These are phyloP conservation scores for Spicauda simplicius DNA, from an alignment of 2,888 invertebrate genomes.

Conservation along the genomic window DNA sequence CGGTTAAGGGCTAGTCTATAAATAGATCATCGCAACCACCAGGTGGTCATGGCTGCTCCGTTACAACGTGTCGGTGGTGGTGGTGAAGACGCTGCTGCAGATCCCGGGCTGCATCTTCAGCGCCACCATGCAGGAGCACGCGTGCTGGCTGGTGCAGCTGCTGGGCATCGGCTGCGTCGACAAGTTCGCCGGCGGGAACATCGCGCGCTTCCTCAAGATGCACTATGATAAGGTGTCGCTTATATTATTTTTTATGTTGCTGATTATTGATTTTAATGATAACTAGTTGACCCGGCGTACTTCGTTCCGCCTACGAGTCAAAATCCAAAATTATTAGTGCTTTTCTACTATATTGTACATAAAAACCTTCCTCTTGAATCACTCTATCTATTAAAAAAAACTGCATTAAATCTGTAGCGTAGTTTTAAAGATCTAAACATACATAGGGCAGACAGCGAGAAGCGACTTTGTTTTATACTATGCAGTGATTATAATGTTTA, in stretches of 20 bases:
- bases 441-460: too few relatives aligned
- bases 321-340: too few relatives aligned
- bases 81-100: slow-evolving; percentile 94
- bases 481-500: too few relatives aligned
- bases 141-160: slow-evolving; percentile 93
- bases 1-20: too few relatives aligned
- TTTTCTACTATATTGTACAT: too few relatives aligned
- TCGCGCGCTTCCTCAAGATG: slow-evolving; percentile 72
- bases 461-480: too few relatives aligned
- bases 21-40: not conserved
- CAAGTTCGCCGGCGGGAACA: slow-evolving; percentile 86
- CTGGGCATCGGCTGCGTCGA: slow-evolving; percentile 96
- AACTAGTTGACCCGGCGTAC: too few relatives aligned
- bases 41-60: slow-evolving; percentile 95
- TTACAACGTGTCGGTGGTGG: slow-evolving; percentile 96
- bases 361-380: too few relatives aligned
- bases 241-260: not conserved
- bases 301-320: too few relatives aligned
- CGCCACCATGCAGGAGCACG: slow-evolving; percentile 81
- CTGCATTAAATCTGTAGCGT: too few relatives aligned
- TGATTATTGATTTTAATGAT: not conserved
- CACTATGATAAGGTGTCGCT: slow-evolving; percentile 58
- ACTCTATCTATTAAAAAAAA: too few relatives aligned
- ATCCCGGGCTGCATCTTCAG: slow-evolving; percentile 96
- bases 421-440: too few relatives aligned